Conservation (phyloP, 2,113 vertebrate genomes). For the Electrona antarctica region DNA sequence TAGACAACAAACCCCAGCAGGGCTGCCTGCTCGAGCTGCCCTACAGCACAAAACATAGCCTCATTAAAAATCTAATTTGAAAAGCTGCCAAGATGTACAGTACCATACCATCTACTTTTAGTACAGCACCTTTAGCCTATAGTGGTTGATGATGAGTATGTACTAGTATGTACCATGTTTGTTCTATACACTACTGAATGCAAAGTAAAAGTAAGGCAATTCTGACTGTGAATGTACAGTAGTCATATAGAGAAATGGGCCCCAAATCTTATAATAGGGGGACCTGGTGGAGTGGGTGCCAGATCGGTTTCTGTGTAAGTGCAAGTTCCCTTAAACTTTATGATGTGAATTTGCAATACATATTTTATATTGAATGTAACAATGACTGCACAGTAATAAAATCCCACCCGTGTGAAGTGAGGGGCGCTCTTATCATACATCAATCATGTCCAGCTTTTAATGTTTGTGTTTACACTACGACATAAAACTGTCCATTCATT, state of each 20-base stretch:
- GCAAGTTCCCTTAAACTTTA: conserved; percentile 15
- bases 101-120: conserved; percentile 69
- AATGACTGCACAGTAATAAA: too few species aligned
- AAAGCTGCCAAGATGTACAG: conserved; percentile 57
- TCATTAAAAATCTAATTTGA: conserved; percentile 78
- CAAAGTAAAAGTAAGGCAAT: conserved; percentile 65
- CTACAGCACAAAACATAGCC: conserved; percentile 63
- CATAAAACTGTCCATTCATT: too few species aligned
- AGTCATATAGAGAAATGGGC: conserved; percentile 63
- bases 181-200: conserved; percentile 65
- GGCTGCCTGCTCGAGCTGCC: conserved; percentile 56
- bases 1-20: conserved; percentile 66
- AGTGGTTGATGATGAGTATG: conserved; percentile 41
- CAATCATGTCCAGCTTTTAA: too few species aligned
- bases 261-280: conserved; percentile 50
- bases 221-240: conserved; percentile 48
- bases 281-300: conserved; percentile 10
- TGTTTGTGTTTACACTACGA: too few species aligned
- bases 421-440: too few species aligned
- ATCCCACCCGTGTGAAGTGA: too few species aligned
- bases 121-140: conserved; percentile 58
- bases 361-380: too few species aligned
- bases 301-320: conserved; percentile 24
- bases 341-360: too few species aligned
- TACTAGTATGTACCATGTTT: conserved; percentile 55